These are phyloP conservation scores for Magallana nippona DNA, from an alignment of 2,888 invertebrate genomes.

Conservation along the genomic window DNA sequence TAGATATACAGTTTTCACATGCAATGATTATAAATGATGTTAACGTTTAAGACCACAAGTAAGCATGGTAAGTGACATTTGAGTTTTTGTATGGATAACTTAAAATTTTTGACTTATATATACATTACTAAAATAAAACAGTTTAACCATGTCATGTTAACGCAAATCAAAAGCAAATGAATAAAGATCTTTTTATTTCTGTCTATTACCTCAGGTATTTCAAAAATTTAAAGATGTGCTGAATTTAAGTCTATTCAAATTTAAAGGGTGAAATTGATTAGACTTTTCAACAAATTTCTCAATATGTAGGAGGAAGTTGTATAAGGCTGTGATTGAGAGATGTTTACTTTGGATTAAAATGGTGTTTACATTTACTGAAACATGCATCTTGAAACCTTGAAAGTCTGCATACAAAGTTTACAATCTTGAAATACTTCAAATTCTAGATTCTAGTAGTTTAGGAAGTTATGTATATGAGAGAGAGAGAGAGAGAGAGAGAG, in stretches of 20 bases:
- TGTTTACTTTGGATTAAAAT: constrained; percentile 9
- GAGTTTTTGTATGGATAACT: no score
- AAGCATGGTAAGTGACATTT: no score
- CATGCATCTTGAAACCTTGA: background rate
- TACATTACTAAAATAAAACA: no score
- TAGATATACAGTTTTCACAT: no score
- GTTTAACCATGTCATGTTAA: no score
- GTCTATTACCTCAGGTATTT: background rate
- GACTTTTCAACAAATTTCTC: background rate
- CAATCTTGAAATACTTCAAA: constrained; percentile 7
- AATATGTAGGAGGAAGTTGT: constrained; percentile 9
- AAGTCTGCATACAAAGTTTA: background rate
- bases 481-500: no score
- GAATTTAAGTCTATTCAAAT: background rate
- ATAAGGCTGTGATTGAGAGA: background rate
- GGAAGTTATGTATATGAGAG: no score
- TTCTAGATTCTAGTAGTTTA: background rate
- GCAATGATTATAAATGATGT: no score
- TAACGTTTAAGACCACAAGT: no score
- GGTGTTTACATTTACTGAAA: background rate
- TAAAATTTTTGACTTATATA: no score
- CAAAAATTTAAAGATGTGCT: background rate
- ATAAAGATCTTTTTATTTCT: background rate
- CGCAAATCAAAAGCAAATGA: no score
- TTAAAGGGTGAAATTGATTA: constrained; percentile 10